Evolutionary conservation across 2,888 invertebrate species (phyloP), one percentile per base, ranked within the genome.

Genomic region (Microdon myrmicae): DNA sequence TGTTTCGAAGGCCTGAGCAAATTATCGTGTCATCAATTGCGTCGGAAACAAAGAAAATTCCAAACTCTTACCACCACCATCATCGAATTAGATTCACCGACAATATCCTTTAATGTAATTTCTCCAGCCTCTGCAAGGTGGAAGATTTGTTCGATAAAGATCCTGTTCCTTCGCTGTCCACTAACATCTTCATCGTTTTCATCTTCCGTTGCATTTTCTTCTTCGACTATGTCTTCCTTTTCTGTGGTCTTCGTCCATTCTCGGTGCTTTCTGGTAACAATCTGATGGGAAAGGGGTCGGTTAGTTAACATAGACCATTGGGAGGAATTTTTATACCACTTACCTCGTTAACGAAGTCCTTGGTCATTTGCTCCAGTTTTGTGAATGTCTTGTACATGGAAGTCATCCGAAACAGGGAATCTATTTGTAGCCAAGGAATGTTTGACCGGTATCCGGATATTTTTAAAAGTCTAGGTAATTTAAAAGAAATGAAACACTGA

Each of bases 361-460:
- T 72, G 22, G 76, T 69, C 68, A 76, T 69, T 67, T 74, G 70
- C 53, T 73, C 74, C 59, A 74, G 71, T 23, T 61, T 67, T 45
- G 60, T 61, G 2, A 71, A 71, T 48, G 71, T 71, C 6, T 71
- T 72, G 34, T 76, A 75, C 6, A 74, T 70, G 13, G 71, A 74
- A 68, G 78, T 53, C 4, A 76, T 51, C 8, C 76, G 75, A 51
- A 78, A 76, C 47, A 77, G 59, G n/a, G 71, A 64, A 68, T 75
- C 77, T 53, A 75, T 74, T 69, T 78, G 77, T 58, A 77, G 72
- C 77, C 78, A 77, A 7, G 78, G 78, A 35, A 75, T 78, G 4
- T 75, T 69, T 44, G 69, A 73, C 67, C 70, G 72, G 47, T 77
- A 69, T 26, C 78, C 76, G 16, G 77, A 76, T 60, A 77, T 72